Conservation (phyloP, 23 tunicate genomes). For the Halocynthia roretzi region DNA sequence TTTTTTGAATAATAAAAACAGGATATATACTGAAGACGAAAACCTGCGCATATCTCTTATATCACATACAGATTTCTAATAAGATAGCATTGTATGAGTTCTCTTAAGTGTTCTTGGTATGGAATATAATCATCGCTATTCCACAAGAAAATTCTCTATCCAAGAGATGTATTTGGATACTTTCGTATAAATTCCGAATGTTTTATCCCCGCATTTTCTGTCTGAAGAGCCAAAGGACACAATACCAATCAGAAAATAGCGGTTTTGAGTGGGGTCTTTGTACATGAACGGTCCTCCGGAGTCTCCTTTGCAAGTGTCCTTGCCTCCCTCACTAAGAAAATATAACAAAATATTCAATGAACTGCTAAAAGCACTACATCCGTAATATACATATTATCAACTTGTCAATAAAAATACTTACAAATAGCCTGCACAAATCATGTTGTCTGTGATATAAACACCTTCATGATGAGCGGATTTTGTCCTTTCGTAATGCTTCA, state of each 20-base stretch:
- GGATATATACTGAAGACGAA: too few relatives aligned
- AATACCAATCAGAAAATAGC: slow-evolving; percentile 54
- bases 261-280: slow-evolving; percentile 10
- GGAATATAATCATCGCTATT: background rate
- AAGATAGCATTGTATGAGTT: too few relatives aligned
- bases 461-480: background rate
- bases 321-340: slow-evolving; percentile 4
- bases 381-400: background rate
- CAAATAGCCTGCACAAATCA: slow-evolving; percentile 43
- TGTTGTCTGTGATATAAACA: slow-evolving; percentile 17
- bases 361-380: background rate
- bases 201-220: slow-evolving; percentile 9
- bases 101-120: too few relatives aligned
- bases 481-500: background rate
- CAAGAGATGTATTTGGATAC: slow-evolving; percentile 43
- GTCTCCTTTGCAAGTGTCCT: slow-evolving; percentile 80
- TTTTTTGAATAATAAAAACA: too few relatives aligned
- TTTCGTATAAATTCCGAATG: slow-evolving; percentile 59
- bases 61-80: too few relatives aligned
- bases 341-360: background rate
- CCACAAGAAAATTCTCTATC: slow-evolving; percentile 10
- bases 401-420: slow-evolving; percentile 11
- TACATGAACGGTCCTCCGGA: slow-evolving; percentile 82
- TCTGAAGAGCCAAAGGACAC: slow-evolving; percentile 59
- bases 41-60: too few relatives aligned